These are phyloP conservation scores for Papilio xuthus DNA, from an alignment of 1,140 invertebrate species.

Conservation along the genomic window DNA sequence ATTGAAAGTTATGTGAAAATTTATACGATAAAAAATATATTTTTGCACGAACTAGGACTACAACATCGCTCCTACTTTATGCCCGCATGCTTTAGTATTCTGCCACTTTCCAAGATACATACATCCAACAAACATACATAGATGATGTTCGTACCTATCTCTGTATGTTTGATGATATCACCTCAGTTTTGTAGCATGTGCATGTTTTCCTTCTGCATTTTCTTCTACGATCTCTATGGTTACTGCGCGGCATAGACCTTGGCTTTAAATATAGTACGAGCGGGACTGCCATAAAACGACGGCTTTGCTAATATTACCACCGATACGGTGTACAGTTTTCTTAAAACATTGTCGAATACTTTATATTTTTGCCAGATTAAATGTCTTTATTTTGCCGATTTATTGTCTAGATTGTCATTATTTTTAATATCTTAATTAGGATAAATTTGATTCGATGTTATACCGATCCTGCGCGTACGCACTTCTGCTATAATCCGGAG, in stretches of 20 bases:
- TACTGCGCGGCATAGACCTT: conserved; percentile 80
- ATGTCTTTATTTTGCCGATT: conserved; percentile 72
- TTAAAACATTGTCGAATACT: conserved; percentile 50
- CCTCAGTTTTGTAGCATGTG: conserved; percentile 65
- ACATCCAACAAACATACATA: conserved; percentile 14
- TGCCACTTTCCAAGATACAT: conserved; percentile 54
- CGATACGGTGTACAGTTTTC: conserved; percentile 45
- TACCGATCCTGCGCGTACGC: conserved; percentile 69
- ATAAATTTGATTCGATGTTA: conserved; percentile 55
- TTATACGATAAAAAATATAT: background rate
- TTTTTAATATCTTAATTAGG: conserved; percentile 64
- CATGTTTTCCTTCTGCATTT: conserved; percentile 77
- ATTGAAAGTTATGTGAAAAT: background rate
- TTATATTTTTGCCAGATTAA: conserved; percentile 69
- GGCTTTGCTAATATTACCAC: conserved; percentile 67
- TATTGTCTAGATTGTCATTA: conserved; percentile 70
- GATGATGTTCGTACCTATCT: conserved; percentile 38
- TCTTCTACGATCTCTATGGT: conserved; percentile 81
- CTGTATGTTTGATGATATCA: conserved; percentile 60
- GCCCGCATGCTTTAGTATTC: conserved; percentile 67
- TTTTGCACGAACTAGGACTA: conserved; percentile 39
- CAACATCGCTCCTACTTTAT: conserved; percentile 78
- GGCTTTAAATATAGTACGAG: conserved; percentile 72
- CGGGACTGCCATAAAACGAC: conserved; percentile 63
- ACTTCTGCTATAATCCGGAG: conserved; percentile 57